phyloP scores from a whole-genome alignment of 2,888 invertebrate genomes.

The Leuctra nigra region DNA sequence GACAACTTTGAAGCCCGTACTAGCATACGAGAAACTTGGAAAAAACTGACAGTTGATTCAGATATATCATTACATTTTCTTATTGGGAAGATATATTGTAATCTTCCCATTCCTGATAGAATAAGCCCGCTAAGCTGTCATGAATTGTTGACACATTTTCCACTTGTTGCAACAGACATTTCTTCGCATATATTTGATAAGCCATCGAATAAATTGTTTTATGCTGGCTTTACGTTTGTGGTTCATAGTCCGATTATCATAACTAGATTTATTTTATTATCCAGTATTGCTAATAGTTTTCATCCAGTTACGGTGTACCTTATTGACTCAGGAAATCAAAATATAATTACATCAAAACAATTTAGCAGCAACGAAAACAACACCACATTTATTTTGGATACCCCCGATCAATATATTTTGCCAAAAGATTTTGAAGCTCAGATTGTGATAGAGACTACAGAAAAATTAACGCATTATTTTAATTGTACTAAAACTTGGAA shows the following conservation, averaged over 20 bases:
- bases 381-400: conserved; percentile 10
- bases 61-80: conserved; percentile 30
- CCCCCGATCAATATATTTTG: conserved; percentile 25
- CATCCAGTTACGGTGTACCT: conserved; percentile 22
- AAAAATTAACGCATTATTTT: neutral
- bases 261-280: conserved; percentile 17
- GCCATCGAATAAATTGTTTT: neutral
- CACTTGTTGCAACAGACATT: neutral
- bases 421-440: conserved; percentile 28
- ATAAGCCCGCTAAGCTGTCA: conserved; percentile 27
- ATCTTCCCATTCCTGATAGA: conserved; percentile 29
- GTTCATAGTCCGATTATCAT: conserved; percentile 25
- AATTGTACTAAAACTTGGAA: conserved; percentile 22
- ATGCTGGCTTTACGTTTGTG: conserved; percentile 24
- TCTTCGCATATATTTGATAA: neutral
- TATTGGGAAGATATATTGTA: conserved; percentile 30
- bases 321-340: conserved; percentile 21
- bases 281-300: conserved; percentile 6
- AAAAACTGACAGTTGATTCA: conserved; percentile 24
- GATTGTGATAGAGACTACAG: conserved; percentile 21
- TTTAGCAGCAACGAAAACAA: conserved; percentile 11
- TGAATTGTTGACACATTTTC: neutral
- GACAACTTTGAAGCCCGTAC: conserved; percentile 23
- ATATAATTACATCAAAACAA: conserved; percentile 21
- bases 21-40: conserved; percentile 32